Percentiles rank a stretch among this genome's conserved stretches.
Conservation (phyloP, 2,888 invertebrate genomes). For the Drosophila koepferae region DNA sequence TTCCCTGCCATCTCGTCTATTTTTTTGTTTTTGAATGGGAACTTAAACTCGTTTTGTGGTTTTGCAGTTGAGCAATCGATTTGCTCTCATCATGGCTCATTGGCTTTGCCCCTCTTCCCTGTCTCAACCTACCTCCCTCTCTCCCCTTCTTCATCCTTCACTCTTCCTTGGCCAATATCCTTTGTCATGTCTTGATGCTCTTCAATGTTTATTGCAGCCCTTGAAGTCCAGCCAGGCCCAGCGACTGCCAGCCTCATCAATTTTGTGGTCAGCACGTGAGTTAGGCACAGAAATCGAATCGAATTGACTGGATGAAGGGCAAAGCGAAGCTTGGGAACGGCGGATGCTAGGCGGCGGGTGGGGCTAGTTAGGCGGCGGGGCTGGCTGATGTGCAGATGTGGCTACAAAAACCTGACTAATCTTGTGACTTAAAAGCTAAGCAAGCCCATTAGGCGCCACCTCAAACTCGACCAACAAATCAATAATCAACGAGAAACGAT, state of each 20-base stretch:
- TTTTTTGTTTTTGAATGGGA: constrained; percentile 15
- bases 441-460: constrained; percentile 3
- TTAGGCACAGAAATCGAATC: constrained; percentile 14
- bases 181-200: constrained; percentile 64
- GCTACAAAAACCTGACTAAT: constrained; percentile 18
- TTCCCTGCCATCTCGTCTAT: no score
- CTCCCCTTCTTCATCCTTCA: not conserved
- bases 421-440: constrained; percentile 21
- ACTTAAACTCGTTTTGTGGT: constrained; percentile 60
- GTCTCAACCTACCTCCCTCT: not conserved
- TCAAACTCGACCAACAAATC: constrained; percentile 1
- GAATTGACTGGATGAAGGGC: not conserved
- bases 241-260: constrained; percentile 62
- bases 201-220: constrained; percentile 67
- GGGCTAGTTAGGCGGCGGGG: not conserved
- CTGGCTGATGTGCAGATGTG: not conserved
- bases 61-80: constrained; percentile 71
- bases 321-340: not conserved
- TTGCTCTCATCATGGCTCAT: constrained; percentile 73
- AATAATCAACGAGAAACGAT: constrained; percentile 10
- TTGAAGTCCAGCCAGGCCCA: constrained; percentile 18
- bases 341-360: not conserved
- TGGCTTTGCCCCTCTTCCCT: constrained; percentile 51
- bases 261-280: constrained; percentile 64
- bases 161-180: constrained; percentile 39